These are phyloP conservation scores for Calameuta pallipes DNA, from an alignment of 2,888 invertebrate genomes.

Conservation along the genomic window DNA sequence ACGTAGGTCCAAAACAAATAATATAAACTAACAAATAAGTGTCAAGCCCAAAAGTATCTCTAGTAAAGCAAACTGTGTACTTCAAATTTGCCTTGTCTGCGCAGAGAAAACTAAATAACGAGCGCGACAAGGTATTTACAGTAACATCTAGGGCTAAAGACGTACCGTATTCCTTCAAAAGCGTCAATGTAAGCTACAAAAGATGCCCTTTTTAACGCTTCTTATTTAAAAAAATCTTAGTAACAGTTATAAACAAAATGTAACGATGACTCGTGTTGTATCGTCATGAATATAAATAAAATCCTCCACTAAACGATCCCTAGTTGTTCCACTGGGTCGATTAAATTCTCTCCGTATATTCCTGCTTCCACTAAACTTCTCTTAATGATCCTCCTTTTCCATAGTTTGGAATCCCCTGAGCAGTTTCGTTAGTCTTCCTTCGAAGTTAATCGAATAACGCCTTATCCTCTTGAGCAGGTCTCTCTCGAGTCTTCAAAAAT, in stretches of 20 bases:
- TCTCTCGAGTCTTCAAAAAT: background rate
- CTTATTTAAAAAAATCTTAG: background rate
- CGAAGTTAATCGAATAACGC: background rate
- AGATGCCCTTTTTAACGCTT: background rate
- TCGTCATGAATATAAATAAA: background rate
- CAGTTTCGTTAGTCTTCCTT: background rate
- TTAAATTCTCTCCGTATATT: background rate
- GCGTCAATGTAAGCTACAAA: background rate
- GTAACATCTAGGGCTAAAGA: background rate
- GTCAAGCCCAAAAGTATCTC: background rate
- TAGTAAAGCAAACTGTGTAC: constrained; percentile 14
- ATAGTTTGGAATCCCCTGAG: background rate
- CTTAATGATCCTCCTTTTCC: background rate
- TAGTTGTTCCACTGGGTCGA: background rate
- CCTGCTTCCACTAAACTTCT: background rate
- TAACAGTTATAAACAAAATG: background rate
- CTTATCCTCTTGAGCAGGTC: background rate
- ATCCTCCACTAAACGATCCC: background rate
- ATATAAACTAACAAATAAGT: background rate
- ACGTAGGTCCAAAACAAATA: background rate
- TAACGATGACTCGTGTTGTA: background rate
- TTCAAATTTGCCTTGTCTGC: constrained; percentile 21
- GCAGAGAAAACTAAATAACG: constrained; percentile 31
- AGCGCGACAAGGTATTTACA: constrained; percentile 5
- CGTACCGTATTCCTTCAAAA: background rate